Evolutionary conservation across 2,113 vertebrate genomes (phyloP), one percentile per base, ranked within the genome.

Genomic region (Agapornis roseicollis): DNA sequence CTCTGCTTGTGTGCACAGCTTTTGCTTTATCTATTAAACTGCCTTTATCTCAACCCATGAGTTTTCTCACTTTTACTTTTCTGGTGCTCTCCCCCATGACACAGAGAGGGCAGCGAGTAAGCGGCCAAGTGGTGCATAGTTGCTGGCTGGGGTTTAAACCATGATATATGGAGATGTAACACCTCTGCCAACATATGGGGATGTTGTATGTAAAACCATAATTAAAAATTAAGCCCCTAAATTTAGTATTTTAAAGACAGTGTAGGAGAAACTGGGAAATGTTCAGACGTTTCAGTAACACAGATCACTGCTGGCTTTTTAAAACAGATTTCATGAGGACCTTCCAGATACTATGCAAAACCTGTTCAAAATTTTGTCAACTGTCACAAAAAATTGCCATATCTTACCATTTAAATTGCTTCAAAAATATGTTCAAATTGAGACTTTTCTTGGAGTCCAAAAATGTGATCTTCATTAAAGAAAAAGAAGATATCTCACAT

Each of bases 361-460:
- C 37, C 85, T 88, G 68, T 77, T 93, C 72, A 84, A 93, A 94
- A 35, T 79, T 83, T 74, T 68, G 70, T 78, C 83, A 94, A 85
- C 80, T 44, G 27, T 93, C 88, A 96, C 0, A 0, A 95, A 80
- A 73, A 79, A 11, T 61, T 37, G 50, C 63, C 52, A 33, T 68
- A 68, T 78, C 98, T 98, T 96, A 99, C 99, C 99, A 99, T 96
- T 97, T 99, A 95, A 99, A 99, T 80, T 99, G 99, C 98, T 99
- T 99, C 85, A 99, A 98, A 96, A 99, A 99, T 97, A 99, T 99
- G 97, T 99, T 99, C 97, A 99, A 94, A 97, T 99, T 99, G 95
- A 99, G 96, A 97, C 98, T 99, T 97, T 99, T 99, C 98, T 99
- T 99, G 95, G 99, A 89, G 81, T 99, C 99, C 79, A 99, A 98